Conservation (phyloP, 2,888 invertebrate species). For the Agrotis clavis region DNA sequence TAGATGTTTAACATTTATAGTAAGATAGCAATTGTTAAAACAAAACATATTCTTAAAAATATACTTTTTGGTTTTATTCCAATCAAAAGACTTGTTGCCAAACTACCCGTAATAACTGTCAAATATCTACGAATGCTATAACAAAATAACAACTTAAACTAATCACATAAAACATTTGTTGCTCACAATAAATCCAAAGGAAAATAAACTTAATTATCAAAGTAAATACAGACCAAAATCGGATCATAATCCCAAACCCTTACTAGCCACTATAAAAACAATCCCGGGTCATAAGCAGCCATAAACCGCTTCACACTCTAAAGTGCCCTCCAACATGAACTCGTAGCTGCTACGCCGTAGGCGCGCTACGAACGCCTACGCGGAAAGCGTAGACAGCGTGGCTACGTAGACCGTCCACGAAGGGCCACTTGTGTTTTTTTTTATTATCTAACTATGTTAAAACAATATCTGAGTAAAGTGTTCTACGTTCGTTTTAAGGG, state of each 20-base stretch:
- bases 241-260: not conserved
- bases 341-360: slow-evolving; percentile 55
- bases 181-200: not conserved
- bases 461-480: too few relatives aligned
- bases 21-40: too few relatives aligned
- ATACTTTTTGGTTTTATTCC: too few relatives aligned
- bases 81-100: not conserved
- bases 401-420: slow-evolving; percentile 18
- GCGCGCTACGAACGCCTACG: slow-evolving; percentile 60
- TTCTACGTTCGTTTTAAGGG: too few relatives aligned
- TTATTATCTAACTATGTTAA: not conserved
- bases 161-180: not conserved
- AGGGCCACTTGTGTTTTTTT: slow-evolving; percentile 1
- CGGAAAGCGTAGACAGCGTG: slow-evolving; percentile 47
- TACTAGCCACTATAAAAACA: slow-evolving; percentile 21
- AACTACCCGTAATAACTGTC: not conserved
- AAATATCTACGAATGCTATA: not conserved
- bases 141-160: not conserved
- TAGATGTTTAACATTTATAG: too few relatives aligned
- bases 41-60: too few relatives aligned
- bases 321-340: slow-evolving; percentile 23
- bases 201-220: not conserved
- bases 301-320: slow-evolving; percentile 34
- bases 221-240: not conserved
- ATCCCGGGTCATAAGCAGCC: slow-evolving; percentile 20